These are phyloP conservation scores for Anseranas semipalmata DNA, from an alignment of 2,113 vertebrate species.

Conservation along the genomic window DNA sequence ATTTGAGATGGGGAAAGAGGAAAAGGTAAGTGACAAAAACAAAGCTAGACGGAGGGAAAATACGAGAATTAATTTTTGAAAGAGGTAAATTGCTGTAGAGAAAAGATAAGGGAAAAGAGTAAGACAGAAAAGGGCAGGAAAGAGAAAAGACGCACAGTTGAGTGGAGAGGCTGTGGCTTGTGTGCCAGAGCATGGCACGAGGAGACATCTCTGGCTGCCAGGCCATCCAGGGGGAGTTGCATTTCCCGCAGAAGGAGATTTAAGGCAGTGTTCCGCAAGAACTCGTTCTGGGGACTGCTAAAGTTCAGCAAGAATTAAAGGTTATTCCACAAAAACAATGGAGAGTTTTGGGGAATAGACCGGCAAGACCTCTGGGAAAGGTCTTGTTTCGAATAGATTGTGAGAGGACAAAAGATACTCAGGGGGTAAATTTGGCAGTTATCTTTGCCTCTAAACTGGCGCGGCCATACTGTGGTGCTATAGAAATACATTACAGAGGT, in stretches of 20 bases:
- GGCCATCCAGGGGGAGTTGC: background rate
- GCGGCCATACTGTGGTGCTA: background rate
- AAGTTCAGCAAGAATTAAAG: slow-evolving; percentile 37
- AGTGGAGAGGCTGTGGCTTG: background rate
- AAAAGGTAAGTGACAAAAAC: background rate
- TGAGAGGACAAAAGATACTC: background rate
- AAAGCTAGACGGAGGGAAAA: background rate
- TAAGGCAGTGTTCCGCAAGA: background rate
- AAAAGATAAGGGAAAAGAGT: slow-evolving; percentile 42
- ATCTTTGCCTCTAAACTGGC: background rate
- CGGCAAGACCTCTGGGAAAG: background rate
- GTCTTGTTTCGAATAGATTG: background rate
- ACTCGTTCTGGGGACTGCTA: background rate
- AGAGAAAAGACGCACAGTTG: background rate
- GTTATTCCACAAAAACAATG: slow-evolving; percentile 17
- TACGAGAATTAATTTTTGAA: background rate
- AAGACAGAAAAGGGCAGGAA: background rate
- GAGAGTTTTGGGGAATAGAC: background rate
- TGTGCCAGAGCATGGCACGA: slow-evolving; percentile 23
- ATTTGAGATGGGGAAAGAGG: background rate
- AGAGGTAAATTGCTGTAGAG: slow-evolving; percentile 3
- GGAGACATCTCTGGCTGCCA: slow-evolving; percentile 23
- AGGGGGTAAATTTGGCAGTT: background rate
- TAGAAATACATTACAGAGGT: background rate
- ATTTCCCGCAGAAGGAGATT: background rate